Evolutionary conservation across 2,888 invertebrate species (phyloP).

Genomic region (Holacanthella duospinosa): DNA sequence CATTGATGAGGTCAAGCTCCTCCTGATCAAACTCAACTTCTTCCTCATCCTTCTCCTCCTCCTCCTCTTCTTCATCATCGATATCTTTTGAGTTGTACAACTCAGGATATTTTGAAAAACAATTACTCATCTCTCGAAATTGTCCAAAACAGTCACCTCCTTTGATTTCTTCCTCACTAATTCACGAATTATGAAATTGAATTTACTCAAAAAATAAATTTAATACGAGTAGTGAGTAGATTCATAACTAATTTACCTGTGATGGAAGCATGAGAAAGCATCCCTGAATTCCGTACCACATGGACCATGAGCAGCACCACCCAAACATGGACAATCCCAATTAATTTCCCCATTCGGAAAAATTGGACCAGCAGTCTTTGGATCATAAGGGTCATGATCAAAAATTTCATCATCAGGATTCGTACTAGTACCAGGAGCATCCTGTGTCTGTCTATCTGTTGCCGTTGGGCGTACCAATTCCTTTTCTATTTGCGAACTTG

Average conservation of each 20-base stretch:
- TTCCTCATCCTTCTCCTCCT: conserved; percentile 40
- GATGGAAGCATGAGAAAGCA: conserved; percentile 91
- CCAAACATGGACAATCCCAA: conserved; percentile 94
- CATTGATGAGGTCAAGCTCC: conserved; percentile 33
- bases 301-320: conserved; percentile 95
- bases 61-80: conserved; percentile 55
- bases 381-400: conserved; percentile 51
- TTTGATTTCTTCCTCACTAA: conserved; percentile 66
- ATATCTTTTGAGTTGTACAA: conserved; percentile 49
- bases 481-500: neutral
- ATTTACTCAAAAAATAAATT: neutral
- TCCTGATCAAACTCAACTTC: conserved; percentile 33
- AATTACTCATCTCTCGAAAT: conserved; percentile 81
- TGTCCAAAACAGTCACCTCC: conserved; percentile 85
- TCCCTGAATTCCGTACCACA: conserved; percentile 87
- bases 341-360: conserved; percentile 79
- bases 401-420: conserved; percentile 14
- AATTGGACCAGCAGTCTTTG: conserved; percentile 68
- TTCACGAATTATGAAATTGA: neutral
- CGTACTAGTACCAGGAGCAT: neutral
- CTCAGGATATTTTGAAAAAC: conserved; percentile 76
- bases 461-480: neutral
- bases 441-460: neutral
- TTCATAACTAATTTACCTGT: conserved; percentile 53
- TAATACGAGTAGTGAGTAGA: too few species aligned